These are phyloP conservation scores for Hydrochoerus hydrochaeris DNA, from an alignment of 2,113 vertebrate genomes.

Conservation along the genomic window DNA sequence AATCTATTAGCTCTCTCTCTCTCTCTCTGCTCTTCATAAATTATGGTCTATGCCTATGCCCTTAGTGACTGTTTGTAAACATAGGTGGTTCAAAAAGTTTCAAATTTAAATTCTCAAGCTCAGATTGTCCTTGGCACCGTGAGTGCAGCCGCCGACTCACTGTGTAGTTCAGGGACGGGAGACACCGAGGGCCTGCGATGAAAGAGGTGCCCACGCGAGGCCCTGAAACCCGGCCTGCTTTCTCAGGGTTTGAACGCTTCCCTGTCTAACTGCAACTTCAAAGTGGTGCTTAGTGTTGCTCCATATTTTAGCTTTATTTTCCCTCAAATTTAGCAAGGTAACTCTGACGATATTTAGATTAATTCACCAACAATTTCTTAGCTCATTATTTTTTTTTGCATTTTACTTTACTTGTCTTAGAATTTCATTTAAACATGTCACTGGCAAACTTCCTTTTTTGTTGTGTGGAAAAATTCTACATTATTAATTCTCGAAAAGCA, in stretches of 20 bases:
- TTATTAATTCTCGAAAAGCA: slow-evolving; percentile 12
- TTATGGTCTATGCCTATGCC: not conserved
- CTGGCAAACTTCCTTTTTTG: not conserved
- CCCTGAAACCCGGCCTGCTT: not conserved
- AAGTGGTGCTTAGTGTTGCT: not conserved
- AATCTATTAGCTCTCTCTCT: not conserved
- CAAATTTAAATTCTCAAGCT: not conserved
- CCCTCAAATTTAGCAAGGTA: not conserved
- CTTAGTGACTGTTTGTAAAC: not conserved
- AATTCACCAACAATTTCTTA: not conserved
- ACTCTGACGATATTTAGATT: not conserved
- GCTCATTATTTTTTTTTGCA: not conserved
- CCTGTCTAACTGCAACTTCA: not conserved
- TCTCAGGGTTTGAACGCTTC: not conserved
- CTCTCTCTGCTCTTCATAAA: not conserved
- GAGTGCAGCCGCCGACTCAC: not conserved
- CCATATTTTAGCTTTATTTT: not conserved
- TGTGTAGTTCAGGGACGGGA: not conserved
- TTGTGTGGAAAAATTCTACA: not conserved
- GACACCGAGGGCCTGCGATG: not conserved
- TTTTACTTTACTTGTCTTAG: not conserved
- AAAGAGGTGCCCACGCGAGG: not conserved
- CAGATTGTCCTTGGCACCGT: not conserved
- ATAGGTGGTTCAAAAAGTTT: not conserved
- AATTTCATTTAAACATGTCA: not conserved